Conservation (phyloP, 2,888 invertebrate genomes). For the Pardosa pseudoannulata region DNA sequence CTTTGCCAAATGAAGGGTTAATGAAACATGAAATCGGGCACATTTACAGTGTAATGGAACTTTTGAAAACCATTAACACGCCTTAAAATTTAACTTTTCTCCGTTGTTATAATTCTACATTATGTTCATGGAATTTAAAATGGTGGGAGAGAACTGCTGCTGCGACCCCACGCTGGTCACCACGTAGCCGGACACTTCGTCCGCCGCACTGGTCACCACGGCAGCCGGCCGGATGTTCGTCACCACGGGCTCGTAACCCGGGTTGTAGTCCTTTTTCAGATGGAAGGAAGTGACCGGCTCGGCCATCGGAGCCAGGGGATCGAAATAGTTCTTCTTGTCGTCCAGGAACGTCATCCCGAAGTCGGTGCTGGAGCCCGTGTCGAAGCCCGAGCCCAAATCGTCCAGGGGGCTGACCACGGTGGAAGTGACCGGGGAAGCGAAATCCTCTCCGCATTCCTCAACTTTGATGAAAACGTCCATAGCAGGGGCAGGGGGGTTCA, state of each 20-base stretch:
- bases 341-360: constrained; percentile 53
- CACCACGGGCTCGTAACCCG: constrained; percentile 43
- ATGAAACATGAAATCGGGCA: no score
- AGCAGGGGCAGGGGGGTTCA: constrained; percentile 12
- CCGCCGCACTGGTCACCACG: constrained; percentile 40
- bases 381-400: constrained; percentile 39
- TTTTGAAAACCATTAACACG: no score
- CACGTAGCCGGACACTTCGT: constrained; percentile 44
- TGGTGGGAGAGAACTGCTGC: constrained; percentile 35
- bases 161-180: constrained; percentile 61
- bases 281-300: constrained; percentile 62
- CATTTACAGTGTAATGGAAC: no score
- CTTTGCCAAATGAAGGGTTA: no score
- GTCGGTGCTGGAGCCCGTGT: constrained; percentile 37
- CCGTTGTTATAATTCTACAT: no score
- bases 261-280: constrained; percentile 59
- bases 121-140: no score
- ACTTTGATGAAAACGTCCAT: constrained; percentile 70
- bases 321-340: constrained; percentile 64
- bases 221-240: constrained; percentile 55
- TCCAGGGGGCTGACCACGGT: constrained; percentile 65
- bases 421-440: constrained; percentile 60
- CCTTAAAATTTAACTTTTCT: no score
- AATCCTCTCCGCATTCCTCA: constrained; percentile 62
- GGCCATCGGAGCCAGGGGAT: constrained; percentile 66